Base-by-base conservation (phyloP, 2,888 invertebrate genomes). In the Alloplasta piceator region DNA sequence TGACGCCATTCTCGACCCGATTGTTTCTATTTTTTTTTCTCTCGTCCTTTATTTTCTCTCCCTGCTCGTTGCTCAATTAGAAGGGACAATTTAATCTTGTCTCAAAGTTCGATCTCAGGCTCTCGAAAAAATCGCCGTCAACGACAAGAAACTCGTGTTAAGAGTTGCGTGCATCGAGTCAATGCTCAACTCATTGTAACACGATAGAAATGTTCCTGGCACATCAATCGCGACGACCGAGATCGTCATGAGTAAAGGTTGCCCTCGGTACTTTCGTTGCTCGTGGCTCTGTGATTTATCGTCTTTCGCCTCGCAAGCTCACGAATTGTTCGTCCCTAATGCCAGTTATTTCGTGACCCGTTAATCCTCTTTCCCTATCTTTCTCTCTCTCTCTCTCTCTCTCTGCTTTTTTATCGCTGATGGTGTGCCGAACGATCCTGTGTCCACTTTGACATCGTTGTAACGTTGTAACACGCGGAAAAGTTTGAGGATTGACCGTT, bases 271-370 rank as follows among this genome's bases (percentile, higher is more conserved):
- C 26, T 26, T 26, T 26, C 26, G 26, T 26, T 87, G 86, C 87
- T 88, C 87, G 84, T 87, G 86, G 84, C 83, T 82, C 85, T 66
- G 50, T 89, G 87, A 89, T 87, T 86, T 88, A 89, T 89, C 86
- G 86, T 85, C 80, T 52, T 76, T 71, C 43, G 85, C 85, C 81
- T 85, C 86, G 85, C 26, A 88, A 89, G 87, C 88, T 87, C 85
- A 86, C 86, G 87, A 88, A 90, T 89, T 26, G 26, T 26, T 26
- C 88, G 86, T 85, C 82, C 64, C 83, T 87, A 87, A 88, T 89
- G 84, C 87, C 85, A 85, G 85, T 87, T 86, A 89, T 89, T 81
- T 81, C 84, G 80, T 81, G 79, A 78, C 71, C 26, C 79, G 78
- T 77, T 83, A 72, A 83, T 83, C 80, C 82, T 9, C 41, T n/a